Evolutionary conservation across 2,113 vertebrate species (phyloP), one percentile per base, ranked within the genome.

Genomic region (Ranitomeya imitator): DNA sequence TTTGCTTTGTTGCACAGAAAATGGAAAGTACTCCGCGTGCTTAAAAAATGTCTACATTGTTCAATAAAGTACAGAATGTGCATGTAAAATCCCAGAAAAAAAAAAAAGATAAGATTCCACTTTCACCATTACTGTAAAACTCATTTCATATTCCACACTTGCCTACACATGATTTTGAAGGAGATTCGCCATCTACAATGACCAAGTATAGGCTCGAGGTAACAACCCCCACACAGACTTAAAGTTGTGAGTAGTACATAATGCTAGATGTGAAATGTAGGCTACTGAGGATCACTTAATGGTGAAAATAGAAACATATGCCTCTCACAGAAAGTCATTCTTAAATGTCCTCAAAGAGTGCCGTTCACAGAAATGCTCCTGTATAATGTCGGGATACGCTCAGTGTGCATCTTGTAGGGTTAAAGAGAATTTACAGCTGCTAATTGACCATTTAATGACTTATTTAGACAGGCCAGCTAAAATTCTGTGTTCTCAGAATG

Each of bases 11-110:
- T 73, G 26, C 26, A 60, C 16, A 37, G 18, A 37, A 37, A 45
- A 37, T 0, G 52, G 21, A 83, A 84, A 26, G 52, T 84, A 69
- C 23, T 71, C 61, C n/a, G 8, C n/a, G 65, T 23, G 8, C 45
- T 55, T 84, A 16, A 52, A 45, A 55, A 21, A 67, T n/a, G 9
- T 54, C 45, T 83, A 19, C 37, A 54, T 51, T 26, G 37, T 84
- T 69, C 23, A 84, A 79, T 79, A 77, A 61, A 63, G n/a, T 67
- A 67, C 63, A 82, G 18, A 14, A 12, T 45, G 51, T 55, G 59
- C 60, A 57, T 79, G 52, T 57, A 15, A 79, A n/a, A 23, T 55
- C n/a, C 51, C 19, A 23, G 52, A 57, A 79, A 57, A 55, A 79
- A 5, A 78, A 21, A 19, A 4, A 23, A 23, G 14, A 71, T 13